Base-by-base conservation (phyloP, 2,797 vertebrate genomes). In the Tolypeutes matacus region DNA sequence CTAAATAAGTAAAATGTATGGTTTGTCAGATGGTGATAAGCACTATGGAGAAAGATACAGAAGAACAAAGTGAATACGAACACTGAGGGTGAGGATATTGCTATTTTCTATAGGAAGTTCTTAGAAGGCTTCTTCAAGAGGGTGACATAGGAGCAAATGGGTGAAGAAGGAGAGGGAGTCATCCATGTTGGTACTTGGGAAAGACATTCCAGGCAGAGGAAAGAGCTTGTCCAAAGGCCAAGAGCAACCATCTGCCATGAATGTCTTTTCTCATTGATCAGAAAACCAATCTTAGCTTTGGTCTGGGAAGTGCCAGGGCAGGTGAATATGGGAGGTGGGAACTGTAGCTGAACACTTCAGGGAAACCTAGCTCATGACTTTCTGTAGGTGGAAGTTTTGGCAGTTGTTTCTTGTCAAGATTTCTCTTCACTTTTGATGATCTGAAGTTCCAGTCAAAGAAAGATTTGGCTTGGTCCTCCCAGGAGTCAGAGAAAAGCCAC, bases 371-470 rank as follows among this genome's bases (percentile, higher is more conserved):
- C 20, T 81, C 2, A 9, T 5, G 13, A 42, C 18, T n/a, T 88
- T 70, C 46, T 53, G 20, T 27, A 70, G 65, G 14, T 3, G 20
- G 23, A 80, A 34, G 39, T 64, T 86, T 70, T 46, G 58, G 42
- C 51, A 18, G 7, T 65, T 78, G 39, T 49, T 65, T 46, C 25
- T 29, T 85, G 36, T 56, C 9, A 2, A 65, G 15, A 42, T 60
- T 92, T 86, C 70, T n/a, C 51, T 70, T 85, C 21, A 5, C 69
- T 77, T 92, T 89, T 34, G 82, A 87, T 34, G 25, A 73, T 53
- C 46, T 15, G 49, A 83, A n/a, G 65, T 73, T 42, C 46, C 46
- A 60, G n/a, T 78, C 29, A 73, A 23, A 15, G n/a, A 11, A 92
- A 25, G 60, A 88, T 25, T 67, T 76, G 46, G 4, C 75, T 29